Base-by-base conservation (phyloP, 2,888 invertebrate species). In the Apamea epomidion region DNA sequence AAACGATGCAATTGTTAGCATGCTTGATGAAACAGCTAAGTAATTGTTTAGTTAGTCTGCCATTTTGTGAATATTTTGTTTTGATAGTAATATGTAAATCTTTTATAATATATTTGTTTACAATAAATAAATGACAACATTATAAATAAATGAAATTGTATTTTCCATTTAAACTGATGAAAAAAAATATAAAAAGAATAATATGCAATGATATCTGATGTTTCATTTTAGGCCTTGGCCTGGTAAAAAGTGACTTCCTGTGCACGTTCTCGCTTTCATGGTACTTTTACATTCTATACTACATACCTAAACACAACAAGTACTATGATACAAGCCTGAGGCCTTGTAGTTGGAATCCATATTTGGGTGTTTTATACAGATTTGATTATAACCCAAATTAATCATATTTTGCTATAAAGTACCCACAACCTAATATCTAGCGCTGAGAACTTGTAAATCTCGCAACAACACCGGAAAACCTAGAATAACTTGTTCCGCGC, bases 61-160 rank as follows among this genome's bases (percentile, higher is more conserved):
- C 97, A 97, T 96, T 96, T 97, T 97, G 97, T 97, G 97, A 97
- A 97, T 97, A 97, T 97, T 96, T 97, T 96, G 97, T 97, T 97
- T 97, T 97, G 96, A 97, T 97, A 97, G 96, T 97, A 96, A 97
- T 97, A 97, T 97, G 97, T 97, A 97, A 97, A 97, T 97, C 97
- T 97, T 97, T 97, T 97, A 97, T 97, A 97, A 97, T 97, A 97
- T 97, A 97, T 97, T 97, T 97, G 97, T 97, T 97, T 97, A 97
- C 96, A 96, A 96, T 96, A 97, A 95, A 95, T 96, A 96, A 97
- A 97, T 97, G 96, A 97, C 96, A 97, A 97, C 96, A 96, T 95
- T 97, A 97, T 96, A 96, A 97, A 95, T 97, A 97, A 97, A 96
- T 96, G 95, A 96, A 96, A 97, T 95, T 97, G 97, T 97, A 97